Evolutionary conservation across 2,113 vertebrate genomes (phyloP).

Genomic region (Poicephalus meyeri): DNA sequence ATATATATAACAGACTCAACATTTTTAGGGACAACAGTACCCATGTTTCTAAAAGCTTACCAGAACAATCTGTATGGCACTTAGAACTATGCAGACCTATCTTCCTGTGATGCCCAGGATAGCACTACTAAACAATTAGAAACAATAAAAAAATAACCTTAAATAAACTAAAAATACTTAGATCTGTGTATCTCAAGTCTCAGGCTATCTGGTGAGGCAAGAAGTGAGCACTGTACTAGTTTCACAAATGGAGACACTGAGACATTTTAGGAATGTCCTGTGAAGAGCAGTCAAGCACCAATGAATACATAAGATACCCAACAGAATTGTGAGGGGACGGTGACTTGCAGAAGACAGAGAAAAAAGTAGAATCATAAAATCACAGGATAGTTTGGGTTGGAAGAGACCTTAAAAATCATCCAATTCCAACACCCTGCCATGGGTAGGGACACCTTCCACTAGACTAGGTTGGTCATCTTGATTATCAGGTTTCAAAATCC

Average conservation of each 20-base stretch:
- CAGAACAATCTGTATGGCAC: neutral
- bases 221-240: neutral
- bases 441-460: neutral
- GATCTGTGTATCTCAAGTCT: neutral
- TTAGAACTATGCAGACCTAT: neutral
- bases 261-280: neutral
- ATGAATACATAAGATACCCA: neutral
- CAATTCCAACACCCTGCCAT: neutral
- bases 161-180: neutral
- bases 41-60: neutral
- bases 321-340: neutral
- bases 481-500: conserved; percentile 16
- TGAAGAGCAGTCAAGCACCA: neutral
- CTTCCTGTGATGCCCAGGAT: neutral
- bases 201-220: neutral
- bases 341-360: neutral
- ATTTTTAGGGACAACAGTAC: neutral
- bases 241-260: neutral
- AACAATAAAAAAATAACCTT: neutral
- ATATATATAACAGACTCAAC: neutral
- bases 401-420: neutral
- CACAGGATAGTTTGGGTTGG: neutral
- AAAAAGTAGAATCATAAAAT: neutral
- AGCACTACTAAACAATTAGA: neutral
- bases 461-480: neutral